Evolutionary conservation across 1,140 invertebrate genomes (phyloP).

Genomic region (Drosophila kohkoa): DNA sequence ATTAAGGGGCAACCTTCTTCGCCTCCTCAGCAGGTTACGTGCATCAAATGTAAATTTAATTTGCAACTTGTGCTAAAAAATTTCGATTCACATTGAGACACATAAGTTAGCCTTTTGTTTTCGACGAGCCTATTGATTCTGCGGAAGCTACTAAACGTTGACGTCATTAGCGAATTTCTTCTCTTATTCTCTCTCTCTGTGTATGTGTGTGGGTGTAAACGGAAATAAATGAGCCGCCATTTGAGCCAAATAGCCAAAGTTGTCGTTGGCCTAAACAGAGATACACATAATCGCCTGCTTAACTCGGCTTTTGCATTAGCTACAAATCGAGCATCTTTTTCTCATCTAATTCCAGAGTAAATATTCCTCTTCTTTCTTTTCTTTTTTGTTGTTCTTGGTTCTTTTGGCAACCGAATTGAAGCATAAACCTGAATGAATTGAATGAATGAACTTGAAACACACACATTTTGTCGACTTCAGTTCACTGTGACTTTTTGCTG

Average conservation of each 20-base stretch:
- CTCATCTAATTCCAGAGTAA: slow-evolving; percentile 3
- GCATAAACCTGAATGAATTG: neutral
- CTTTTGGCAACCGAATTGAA: neutral
- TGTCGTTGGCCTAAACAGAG: slow-evolving; percentile 5
- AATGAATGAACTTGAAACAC: slow-evolving; percentile 11
- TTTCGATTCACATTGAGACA: slow-evolving; percentile 15
- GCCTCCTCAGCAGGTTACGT: slow-evolving; percentile 45
- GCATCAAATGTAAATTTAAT: slow-evolving; percentile 81
- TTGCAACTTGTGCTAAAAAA: slow-evolving; percentile 77
- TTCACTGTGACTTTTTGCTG: neutral
- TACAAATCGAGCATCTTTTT: slow-evolving; percentile 13
- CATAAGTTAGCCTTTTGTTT: slow-evolving; percentile 41
- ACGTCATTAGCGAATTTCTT: slow-evolving; percentile 55
- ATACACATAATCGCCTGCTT: slow-evolving; percentile 6
- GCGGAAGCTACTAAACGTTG: slow-evolving; percentile 45
- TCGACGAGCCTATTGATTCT: slow-evolving; percentile 38
- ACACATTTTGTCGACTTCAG: neutral
- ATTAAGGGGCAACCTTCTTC: slow-evolving; percentile 67
- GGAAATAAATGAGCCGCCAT: slow-evolving; percentile 36
- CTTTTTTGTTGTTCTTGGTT: neutral
- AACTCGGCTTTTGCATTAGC: slow-evolving; percentile 1
- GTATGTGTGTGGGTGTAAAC: slow-evolving; percentile 23
- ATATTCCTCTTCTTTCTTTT: neutral
- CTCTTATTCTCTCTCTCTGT: neutral
- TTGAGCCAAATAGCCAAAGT: slow-evolving; percentile 24